Conservation (phyloP, 2,797 vertebrate species). For the Peromyscus attwateri region DNA sequence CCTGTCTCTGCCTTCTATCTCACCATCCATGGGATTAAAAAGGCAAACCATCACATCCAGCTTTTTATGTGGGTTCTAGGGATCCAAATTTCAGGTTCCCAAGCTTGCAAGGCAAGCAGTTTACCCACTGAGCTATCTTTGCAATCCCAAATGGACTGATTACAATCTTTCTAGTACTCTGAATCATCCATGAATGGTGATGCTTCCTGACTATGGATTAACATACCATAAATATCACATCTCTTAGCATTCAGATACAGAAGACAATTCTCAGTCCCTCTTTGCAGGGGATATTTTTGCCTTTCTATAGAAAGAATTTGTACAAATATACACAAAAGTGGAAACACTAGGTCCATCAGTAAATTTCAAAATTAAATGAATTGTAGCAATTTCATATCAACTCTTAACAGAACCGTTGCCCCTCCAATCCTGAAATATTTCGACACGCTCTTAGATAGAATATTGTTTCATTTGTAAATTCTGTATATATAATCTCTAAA, state of each 20-base stretch:
- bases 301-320: conserved; percentile 18
- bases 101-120: not conserved
- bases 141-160: not conserved
- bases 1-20: not conserved
- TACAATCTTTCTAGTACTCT: not conserved
- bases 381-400: not conserved
- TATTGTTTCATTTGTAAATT: conserved; percentile 49
- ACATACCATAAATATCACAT: conserved; percentile 18
- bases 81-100: not conserved
- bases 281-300: not conserved
- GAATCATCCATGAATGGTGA: not conserved
- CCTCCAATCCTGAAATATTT: not conserved
- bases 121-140: not conserved
- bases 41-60: not conserved
- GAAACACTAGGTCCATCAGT: not conserved
- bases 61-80: not conserved
- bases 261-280: conserved; percentile 10
- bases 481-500: not conserved
- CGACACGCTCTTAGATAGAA: not conserved
- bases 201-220: conserved; percentile 22
- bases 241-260: not conserved
- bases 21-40: not conserved
- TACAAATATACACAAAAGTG: conserved; percentile 20
- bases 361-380: conserved; percentile 17
- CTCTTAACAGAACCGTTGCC: not conserved